phyloP scores from a whole-genome alignment of 2,113 vertebrate species.

The Perccottus glenii region DNA sequence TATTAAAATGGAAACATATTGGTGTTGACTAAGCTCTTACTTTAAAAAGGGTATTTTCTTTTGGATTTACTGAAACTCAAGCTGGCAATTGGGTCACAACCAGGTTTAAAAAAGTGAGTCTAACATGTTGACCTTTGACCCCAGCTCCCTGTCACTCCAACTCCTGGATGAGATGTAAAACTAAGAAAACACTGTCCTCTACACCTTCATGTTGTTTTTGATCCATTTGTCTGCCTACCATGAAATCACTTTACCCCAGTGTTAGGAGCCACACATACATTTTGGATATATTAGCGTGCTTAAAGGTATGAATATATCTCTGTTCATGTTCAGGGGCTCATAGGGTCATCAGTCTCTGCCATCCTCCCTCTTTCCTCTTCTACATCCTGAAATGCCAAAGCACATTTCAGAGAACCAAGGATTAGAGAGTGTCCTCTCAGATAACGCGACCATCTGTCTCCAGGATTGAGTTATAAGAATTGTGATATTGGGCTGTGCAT shows the following conservation, averaged over 20 bases:
- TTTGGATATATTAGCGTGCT: slow-evolving; percentile 21
- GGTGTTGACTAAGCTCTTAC: neutral
- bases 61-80: slow-evolving; percentile 46
- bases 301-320: slow-evolving; percentile 9
- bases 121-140: slow-evolving; percentile 61
- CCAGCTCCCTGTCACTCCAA: slow-evolving; percentile 30
- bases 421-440: slow-evolving; percentile 78
- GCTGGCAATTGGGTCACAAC: slow-evolving; percentile 44
- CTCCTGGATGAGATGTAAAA: slow-evolving; percentile 42
- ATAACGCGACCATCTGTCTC: slow-evolving; percentile 77
- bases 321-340: slow-evolving; percentile 3
- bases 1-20: too few relatives aligned
- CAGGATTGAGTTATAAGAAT: slow-evolving; percentile 75
- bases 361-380: slow-evolving; percentile 39
- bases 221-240: slow-evolving; percentile 49
- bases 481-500: slow-evolving; percentile 74
- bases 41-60: slow-evolving; percentile 25
- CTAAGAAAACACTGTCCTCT: slow-evolving; percentile 70
- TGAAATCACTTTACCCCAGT: slow-evolving; percentile 63
- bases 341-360: slow-evolving; percentile 60
- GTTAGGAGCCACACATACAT: slow-evolving; percentile 26
- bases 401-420: slow-evolving; percentile 70
- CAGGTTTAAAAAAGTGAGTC: slow-evolving; percentile 32
- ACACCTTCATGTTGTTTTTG: slow-evolving; percentile 67
- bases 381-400: slow-evolving; percentile 63